Evolutionary conservation across 2,888 invertebrate genomes (phyloP), one percentile per base, ranked within the genome.

Genomic region (Heliconius ethilla): DNA sequence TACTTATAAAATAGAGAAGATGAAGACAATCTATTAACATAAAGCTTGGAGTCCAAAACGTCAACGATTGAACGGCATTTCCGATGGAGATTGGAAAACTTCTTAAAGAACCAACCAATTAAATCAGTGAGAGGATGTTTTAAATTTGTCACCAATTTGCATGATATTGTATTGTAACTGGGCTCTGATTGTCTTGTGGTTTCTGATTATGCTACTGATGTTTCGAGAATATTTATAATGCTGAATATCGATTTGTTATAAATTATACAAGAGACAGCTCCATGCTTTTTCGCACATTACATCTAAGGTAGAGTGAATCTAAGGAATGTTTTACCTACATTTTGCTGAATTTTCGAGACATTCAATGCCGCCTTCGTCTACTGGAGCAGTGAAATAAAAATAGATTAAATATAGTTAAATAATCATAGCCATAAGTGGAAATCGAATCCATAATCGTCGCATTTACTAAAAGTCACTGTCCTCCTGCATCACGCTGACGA

Each of bases 61-160:
- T 73, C 59, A 67, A 77, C 66, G 74, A 77, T n/a, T 27, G 27
- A 27, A 63, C 27, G 75, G 77, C 84, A 88, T 88, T 88, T 84
- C 85, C 84, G 85, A 88, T 89, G 89, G 85, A 90, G 89, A 91
- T 91, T 91, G 91, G 88, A 89, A 91, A 91, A 91, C 84, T 91
- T 85, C 85, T 74, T 74, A 86, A 88, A 89, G 89, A 90, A 88
- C 89, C 90, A 91, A 88, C 89, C 90, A 91, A 91, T 91, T 90
- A 90, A 88, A 87, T 67, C 75, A 70, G 69, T 29, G 66, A 77
- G 51, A 73, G 69, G 67, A 67, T 76, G 59, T 79, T 79, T 79
- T 75, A 79, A 79, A 79, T 79, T 79, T 77, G 75, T 79, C 79
- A 62, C 66, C 18, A 77, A 79, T 79, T 79, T 79, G 37, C 79